Base-by-base conservation (phyloP, 1,140 invertebrate species). In the Anoplolepis gracilipes region DNA sequence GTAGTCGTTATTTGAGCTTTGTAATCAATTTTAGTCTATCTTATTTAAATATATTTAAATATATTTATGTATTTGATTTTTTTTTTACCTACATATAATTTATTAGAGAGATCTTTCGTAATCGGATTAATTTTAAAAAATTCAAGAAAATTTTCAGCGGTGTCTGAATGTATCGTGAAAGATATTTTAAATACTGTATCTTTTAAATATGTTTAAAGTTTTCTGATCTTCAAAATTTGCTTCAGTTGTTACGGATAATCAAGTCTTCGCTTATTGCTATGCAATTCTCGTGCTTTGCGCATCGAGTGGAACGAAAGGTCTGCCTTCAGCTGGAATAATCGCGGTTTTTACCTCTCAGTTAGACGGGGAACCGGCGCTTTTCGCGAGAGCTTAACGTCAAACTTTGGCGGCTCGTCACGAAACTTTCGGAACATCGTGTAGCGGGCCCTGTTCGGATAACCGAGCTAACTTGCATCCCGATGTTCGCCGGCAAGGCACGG, bases 391-490 rank as follows among this genome's bases (percentile, higher is more conserved):
- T 69, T 64, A 69, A 79, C 64, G 77, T 79, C 77, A 79, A 79
- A 79, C 46, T 79, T 79, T 79, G 33, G 77, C 77, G 49, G 77
- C 77, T 79, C 77, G 77, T 79, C 77, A 79, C 62, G 30, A 69
- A 79, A 79, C 62, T 79, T 79, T 79, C 77, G 49, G 19, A 79
- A 79, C 77, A 69, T 79, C 77, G 62, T 69, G 77, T 79, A 79
- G 49, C 33, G 39, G 69, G 22, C 72, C 67, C 67, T 55, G 85
- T 25, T 53, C 30, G 42, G 78, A 86, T 88, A 86, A 88, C 75
- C 84, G 77, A 84, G 46, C 59, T 55, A 79, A 62, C 85, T 75
- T 76, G 85, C 81, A 69, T 87, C 75, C 75, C 59, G 65, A 30
- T 67, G 62, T 49, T 55, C 77, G 81, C 42, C 65, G 73, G 65